Conservation (phyloP, 2,113 vertebrate genomes). For the Mesitornis unicolor region DNA sequence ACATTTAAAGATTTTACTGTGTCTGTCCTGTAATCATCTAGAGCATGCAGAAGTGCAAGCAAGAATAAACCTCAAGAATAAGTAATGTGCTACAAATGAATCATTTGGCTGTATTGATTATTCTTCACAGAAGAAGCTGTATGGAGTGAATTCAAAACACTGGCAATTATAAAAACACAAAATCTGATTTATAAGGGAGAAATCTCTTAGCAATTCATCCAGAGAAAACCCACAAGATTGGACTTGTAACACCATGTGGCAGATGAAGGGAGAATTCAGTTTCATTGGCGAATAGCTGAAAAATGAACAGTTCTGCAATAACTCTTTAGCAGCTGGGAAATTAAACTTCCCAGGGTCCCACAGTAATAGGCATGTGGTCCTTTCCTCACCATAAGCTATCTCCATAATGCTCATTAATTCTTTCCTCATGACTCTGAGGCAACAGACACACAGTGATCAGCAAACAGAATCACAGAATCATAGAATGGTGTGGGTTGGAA, state of each 20-base stretch:
- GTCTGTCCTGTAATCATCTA: background rate
- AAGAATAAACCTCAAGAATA: background rate
- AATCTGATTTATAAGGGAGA: background rate
- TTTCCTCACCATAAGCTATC: background rate
- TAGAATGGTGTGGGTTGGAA: too few species aligned
- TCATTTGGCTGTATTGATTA: conserved; percentile 1
- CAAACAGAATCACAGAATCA: too few species aligned
- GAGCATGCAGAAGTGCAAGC: background rate
- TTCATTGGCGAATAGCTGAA: background rate
- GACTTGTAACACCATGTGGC: background rate
- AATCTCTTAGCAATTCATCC: background rate
- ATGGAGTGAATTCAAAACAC: background rate
- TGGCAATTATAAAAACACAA: background rate
- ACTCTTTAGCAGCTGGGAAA: background rate
- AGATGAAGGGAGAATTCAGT: background rate
- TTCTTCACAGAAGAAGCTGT: background rate
- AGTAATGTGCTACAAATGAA: background rate
- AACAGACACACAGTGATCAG: background rate
- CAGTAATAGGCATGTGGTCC: background rate
- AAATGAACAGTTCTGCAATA: background rate
- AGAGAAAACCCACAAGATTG: background rate
- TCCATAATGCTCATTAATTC: background rate
- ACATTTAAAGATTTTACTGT: background rate
- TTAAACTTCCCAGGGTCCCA: background rate
- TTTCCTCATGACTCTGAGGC: background rate